Conservation (phyloP, 2,797 vertebrate species). For the Rhinogobio ventralis region DNA sequence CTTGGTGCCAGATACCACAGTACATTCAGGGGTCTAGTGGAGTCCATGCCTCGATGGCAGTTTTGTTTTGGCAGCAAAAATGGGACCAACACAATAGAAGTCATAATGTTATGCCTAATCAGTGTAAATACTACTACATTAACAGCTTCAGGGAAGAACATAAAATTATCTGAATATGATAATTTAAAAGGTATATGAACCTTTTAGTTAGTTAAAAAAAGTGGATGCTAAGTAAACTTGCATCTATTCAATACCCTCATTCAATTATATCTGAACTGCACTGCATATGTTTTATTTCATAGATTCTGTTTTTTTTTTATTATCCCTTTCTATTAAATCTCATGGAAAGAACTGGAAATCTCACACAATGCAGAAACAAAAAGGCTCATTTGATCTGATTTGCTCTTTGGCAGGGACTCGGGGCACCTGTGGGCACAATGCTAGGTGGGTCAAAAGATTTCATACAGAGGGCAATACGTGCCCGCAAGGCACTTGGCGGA, state of each 20-base stretch:
- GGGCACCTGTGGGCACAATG: slow-evolving; percentile 79
- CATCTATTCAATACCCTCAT: neutral
- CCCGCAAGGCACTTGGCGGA: slow-evolving; percentile 83
- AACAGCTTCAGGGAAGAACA: neutral
- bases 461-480: slow-evolving; percentile 73
- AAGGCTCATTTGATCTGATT: slow-evolving; percentile 9
- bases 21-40: too few relatives aligned
- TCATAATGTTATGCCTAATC: too few relatives aligned
- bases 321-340: neutral
- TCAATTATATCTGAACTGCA: neutral
- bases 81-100: too few relatives aligned
- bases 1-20: too few relatives aligned
- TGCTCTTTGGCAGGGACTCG: slow-evolving; percentile 79
- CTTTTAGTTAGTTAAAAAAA: too few relatives aligned
- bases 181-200: too few relatives aligned
- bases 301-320: neutral
- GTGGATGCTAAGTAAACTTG: neutral
- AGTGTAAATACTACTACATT: too few relatives aligned
- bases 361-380: neutral
- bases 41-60: too few relatives aligned
- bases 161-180: too few relatives aligned
- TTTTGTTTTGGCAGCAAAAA: too few relatives aligned
- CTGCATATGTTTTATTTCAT: neutral
- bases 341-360: slow-evolving; percentile 4
- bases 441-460: slow-evolving; percentile 79